phyloP scores from a whole-genome alignment of 1,140 invertebrate species.

The Drosophila kanapiae region DNA sequence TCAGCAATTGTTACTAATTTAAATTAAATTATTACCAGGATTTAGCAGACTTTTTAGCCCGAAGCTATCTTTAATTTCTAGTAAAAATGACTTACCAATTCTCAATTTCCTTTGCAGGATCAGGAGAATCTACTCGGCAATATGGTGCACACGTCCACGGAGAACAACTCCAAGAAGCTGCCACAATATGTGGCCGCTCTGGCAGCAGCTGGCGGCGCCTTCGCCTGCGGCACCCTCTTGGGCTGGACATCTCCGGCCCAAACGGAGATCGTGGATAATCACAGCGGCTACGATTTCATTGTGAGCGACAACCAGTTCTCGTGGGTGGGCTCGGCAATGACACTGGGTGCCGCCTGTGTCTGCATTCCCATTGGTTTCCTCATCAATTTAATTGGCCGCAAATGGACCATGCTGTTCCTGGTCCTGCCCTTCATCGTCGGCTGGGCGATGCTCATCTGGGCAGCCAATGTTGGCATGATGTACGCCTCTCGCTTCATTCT shows the following conservation, averaged over 20 bases:
- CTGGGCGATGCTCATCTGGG: conserved; percentile 91
- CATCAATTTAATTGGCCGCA: conserved; percentile 91
- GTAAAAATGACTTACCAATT: neutral
- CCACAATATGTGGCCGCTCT: conserved; percentile 90
- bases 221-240: conserved; percentile 88
- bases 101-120: conserved; percentile 58
- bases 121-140: conserved; percentile 79
- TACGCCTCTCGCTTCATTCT: conserved; percentile 91
- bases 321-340: conserved; percentile 90
- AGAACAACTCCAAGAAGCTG: conserved; percentile 85
- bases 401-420: conserved; percentile 90
- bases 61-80: neutral
- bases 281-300: conserved; percentile 86
- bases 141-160: conserved; percentile 74
- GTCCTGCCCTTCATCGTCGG: conserved; percentile 90
- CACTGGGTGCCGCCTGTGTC: conserved; percentile 90
- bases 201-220: conserved; percentile 87
- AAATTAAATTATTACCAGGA: neutral
- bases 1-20: too few relatives aligned
- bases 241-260: conserved; percentile 92
- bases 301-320: conserved; percentile 87
- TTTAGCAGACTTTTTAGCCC: neutral
- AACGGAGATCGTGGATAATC: conserved; percentile 70
- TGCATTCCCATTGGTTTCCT: conserved; percentile 90
- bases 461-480: conserved; percentile 88